A percentile compares a stretch with the other conserved stretches of the same genome.
phyloP scores from a whole-genome alignment of 2,888 invertebrate species.

The Tiliacea aurago region DNA sequence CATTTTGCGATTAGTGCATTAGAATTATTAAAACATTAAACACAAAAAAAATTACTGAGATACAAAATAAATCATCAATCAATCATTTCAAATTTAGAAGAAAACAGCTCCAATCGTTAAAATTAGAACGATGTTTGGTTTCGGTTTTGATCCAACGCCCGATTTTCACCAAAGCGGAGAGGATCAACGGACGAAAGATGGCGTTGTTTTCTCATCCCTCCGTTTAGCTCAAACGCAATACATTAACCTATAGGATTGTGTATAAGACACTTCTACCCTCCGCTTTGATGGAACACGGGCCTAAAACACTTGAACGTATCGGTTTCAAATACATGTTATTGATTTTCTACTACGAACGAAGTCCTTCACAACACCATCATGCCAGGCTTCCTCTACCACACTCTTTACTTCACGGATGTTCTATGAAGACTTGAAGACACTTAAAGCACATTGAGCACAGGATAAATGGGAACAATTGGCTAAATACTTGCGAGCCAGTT shows the following conservation, averaged over 20 bases:
- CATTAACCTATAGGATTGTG: not conserved
- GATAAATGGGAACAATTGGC: not conserved
- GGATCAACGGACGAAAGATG: not conserved
- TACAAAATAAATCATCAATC: slow-evolving; percentile 23
- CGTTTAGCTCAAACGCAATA: not conserved
- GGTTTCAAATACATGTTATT: not conserved
- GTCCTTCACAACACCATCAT: not conserved
- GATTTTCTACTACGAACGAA: not conserved
- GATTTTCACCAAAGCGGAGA: not conserved
- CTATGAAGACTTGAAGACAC: slow-evolving; percentile 20
- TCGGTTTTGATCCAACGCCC: not conserved
- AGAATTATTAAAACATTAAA: slow-evolving; percentile 21
- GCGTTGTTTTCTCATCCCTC: not conserved
- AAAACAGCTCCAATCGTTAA: slow-evolving; percentile 2
- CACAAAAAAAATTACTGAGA: slow-evolving; percentile 22
- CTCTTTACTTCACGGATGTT: not conserved
- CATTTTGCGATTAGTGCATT: slow-evolving; percentile 54
- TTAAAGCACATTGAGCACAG: slow-evolving; percentile 31
- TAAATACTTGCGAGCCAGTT: slow-evolving; percentile 16
- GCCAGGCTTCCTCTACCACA: not conserved
- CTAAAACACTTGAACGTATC: not conserved
- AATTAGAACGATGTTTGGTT: not conserved
- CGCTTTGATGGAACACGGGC: not conserved
- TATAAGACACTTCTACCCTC: not conserved
- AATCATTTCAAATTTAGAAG: not conserved